These are phyloP conservation scores for Thera britannica DNA, from an alignment of 2,888 invertebrate species.

Conservation along the genomic window DNA sequence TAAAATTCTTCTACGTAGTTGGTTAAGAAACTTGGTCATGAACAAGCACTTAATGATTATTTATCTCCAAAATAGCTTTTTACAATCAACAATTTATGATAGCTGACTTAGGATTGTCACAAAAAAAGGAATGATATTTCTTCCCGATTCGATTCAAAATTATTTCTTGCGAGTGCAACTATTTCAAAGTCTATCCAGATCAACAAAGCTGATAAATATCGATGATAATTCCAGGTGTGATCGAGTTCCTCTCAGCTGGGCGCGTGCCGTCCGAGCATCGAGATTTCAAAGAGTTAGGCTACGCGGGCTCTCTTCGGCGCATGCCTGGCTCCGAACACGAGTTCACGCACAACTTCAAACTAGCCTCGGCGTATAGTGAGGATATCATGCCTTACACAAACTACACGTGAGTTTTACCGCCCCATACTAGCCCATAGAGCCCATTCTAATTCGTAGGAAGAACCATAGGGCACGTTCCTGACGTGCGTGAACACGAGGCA, in stretches of 20 bases:
- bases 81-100: too few relatives aligned
- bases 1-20: too few relatives aligned
- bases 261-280: slow-evolving; percentile 95
- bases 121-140: too few relatives aligned
- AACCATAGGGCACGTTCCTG: too few relatives aligned
- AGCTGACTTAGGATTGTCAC: too few relatives aligned
- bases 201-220: background rate
- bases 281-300: slow-evolving; percentile 98
- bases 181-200: too few relatives aligned
- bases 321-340: slow-evolving; percentile 95
- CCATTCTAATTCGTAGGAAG: background rate
- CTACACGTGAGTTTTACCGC: slow-evolving; percentile 92
- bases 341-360: slow-evolving; percentile 98
- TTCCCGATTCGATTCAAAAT: too few relatives aligned
- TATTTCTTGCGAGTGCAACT: too few relatives aligned
- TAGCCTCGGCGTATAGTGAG: slow-evolving; percentile 97
- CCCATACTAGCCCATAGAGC: background rate
- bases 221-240: slow-evolving; percentile 88
- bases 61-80: too few relatives aligned
- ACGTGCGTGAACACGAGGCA: too few relatives aligned
- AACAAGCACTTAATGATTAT: too few relatives aligned
- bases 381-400: slow-evolving; percentile 99
- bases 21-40: too few relatives aligned
- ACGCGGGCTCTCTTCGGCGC: slow-evolving; percentile 95
- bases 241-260: slow-evolving; percentile 97